Evolutionary conservation across 2,113 vertebrate species (phyloP).

Genomic region (Bubo blakistoni): DNA sequence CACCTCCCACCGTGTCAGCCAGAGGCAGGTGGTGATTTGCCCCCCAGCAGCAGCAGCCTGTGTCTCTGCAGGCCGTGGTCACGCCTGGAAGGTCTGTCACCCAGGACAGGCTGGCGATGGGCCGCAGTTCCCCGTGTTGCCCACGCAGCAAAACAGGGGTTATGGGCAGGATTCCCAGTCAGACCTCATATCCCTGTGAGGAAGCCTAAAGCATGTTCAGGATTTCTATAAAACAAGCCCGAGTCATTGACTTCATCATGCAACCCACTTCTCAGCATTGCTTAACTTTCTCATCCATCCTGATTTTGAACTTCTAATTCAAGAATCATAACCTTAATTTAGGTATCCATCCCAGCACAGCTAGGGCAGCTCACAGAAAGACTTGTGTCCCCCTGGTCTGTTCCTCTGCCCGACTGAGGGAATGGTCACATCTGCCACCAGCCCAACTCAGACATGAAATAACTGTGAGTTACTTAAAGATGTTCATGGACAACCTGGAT

Average conservation of each 20-base stretch:
- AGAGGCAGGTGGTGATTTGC: background rate
- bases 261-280: background rate
- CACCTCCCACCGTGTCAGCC: fast-evolving
- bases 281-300: background rate
- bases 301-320: background rate
- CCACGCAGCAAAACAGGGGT: background rate
- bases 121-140: background rate
- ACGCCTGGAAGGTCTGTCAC: background rate
- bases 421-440: background rate
- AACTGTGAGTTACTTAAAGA: background rate
- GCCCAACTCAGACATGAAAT: background rate
- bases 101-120: background rate
- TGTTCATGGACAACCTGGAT: background rate
- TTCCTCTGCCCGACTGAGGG: background rate
- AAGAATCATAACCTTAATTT: background rate
- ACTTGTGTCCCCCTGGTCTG: background rate
- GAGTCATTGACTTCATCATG: background rate
- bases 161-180: background rate
- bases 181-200: background rate
- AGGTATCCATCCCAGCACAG: background rate
- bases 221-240: background rate
- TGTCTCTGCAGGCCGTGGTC: background rate
- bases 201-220: background rate
- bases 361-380: background rate
- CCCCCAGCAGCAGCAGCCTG: fast-evolving